Evolutionary conservation across 2,888 invertebrate species (phyloP), one percentile per base, ranked within the genome.

Genomic region (Orgyia antiqua): DNA sequence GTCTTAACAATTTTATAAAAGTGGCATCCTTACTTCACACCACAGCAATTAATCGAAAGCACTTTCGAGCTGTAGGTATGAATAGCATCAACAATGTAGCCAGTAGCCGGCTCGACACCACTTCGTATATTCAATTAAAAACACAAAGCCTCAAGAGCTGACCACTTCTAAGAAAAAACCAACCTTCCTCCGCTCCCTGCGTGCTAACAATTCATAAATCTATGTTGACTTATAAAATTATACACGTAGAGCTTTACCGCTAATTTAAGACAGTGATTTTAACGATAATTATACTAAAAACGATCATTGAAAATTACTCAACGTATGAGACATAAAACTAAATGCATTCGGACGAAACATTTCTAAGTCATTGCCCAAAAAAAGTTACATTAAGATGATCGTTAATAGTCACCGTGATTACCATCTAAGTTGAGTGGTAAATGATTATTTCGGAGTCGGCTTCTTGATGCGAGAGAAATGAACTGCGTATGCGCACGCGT

Each of bases 381-480:
- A 76, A 77, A 75, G 67, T 67, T 70, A 77, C 82, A 78, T 80
- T 80, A 83, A 77, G 74, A 74, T 64, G 59, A 57, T 72, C 69
- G 77, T 69, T 84, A 83, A 84, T 83, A 82, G 82, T 68, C 67
- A 57, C 68, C 64, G 74, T 80, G 84, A 86, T 86, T 82, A 84
- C 78, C 73, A 83, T 84, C 83, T 82, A 75, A 72, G 75, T 67
- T 78, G 82, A 83, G 84, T 83, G 82, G 74, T 68, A 74, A 76
- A 75, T 77, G 84, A 83, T 83, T 79, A 84, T 83, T 84, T 76
- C 67, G 67, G 75, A 73, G 79, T 71, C 78, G 77, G 74, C 66
- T 61, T 70, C 67, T 74, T 68, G 76, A 74, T 72, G 73, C 63
- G 67, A 69, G 72, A 69, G 76, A 74, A 77, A 80, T 78, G 79